These are phyloP conservation scores for Tipula helvola DNA, from an alignment of 2,888 invertebrate genomes.

Conservation along the genomic window DNA sequence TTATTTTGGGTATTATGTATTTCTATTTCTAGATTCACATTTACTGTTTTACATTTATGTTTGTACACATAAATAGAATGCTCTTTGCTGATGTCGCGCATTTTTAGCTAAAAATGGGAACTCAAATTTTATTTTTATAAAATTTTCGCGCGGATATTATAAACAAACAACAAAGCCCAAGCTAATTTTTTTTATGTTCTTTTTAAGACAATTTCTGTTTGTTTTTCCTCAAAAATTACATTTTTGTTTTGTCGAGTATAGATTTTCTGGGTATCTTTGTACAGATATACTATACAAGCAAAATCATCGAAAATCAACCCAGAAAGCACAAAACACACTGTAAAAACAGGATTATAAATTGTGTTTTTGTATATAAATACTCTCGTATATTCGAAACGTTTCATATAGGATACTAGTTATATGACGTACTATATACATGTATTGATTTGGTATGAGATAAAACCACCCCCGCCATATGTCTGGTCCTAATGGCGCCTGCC, in stretches of 20 bases:
- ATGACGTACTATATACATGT: neutral
- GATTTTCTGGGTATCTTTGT: neutral
- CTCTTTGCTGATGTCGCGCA: neutral
- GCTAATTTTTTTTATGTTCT: neutral
- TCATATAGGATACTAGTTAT: neutral
- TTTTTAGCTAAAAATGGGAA: neutral
- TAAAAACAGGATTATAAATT: neutral
- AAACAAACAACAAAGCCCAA: neutral
- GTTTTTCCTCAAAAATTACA: neutral
- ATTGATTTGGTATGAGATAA: constrained; percentile 10
- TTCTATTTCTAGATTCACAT: too few species aligned
- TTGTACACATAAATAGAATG: neutral
- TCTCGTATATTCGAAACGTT: neutral
- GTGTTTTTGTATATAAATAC: neutral
- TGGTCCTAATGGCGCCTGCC: constrained; percentile 22
- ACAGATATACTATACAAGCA: neutral
- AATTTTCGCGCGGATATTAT: neutral
- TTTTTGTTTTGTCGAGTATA: neutral
- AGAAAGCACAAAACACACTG: neutral
- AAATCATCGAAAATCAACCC: neutral
- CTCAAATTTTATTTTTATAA: neutral
- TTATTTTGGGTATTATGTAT: too few species aligned
- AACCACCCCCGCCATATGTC: constrained; percentile 19
- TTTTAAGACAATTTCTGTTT: neutral
- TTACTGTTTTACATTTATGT: too few species aligned